These are phyloP conservation scores for Silurus asotus DNA, from an alignment of 2,113 vertebrate genomes.

Conservation along the genomic window DNA sequence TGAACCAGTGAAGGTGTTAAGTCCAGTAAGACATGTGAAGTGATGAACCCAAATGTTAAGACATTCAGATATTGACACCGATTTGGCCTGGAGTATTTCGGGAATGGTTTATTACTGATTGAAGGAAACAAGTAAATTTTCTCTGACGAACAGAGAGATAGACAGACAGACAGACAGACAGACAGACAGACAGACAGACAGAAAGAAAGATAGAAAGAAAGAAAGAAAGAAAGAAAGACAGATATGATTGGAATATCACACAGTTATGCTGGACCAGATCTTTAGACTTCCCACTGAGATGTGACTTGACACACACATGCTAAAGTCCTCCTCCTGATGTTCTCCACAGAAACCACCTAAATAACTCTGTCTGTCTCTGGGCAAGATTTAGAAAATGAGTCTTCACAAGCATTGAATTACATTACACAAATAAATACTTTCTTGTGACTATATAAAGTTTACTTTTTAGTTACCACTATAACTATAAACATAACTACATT, in stretches of 20 bases:
- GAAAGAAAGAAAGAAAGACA: neutral
- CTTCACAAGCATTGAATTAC: neutral
- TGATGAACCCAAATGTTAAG: neutral
- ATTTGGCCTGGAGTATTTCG: neutral
- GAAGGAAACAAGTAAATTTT: neutral
- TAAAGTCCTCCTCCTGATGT: constrained; percentile 7
- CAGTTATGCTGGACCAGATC: constrained; percentile 11
- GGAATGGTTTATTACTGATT: neutral
- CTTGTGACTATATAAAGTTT: neutral
- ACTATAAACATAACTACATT: neutral
- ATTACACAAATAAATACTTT: neutral
- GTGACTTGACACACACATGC: constrained; percentile 40
- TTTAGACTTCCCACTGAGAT: neutral
- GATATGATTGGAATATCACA: neutral
- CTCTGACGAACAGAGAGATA: neutral
- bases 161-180: neutral
- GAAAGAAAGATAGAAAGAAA: neutral
- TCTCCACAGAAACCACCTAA: neutral
- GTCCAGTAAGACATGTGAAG: neutral
- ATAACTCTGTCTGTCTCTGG: constrained; percentile 1
- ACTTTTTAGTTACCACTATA: neutral
- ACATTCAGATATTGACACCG: neutral
- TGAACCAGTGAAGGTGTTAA: neutral
- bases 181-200: neutral
- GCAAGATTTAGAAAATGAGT: neutral